A percentile compares a stretch with the other conserved stretches of the same genome.
Conservation (phyloP, 2,797 vertebrate genomes). For the Cheracebus regulus region DNA sequence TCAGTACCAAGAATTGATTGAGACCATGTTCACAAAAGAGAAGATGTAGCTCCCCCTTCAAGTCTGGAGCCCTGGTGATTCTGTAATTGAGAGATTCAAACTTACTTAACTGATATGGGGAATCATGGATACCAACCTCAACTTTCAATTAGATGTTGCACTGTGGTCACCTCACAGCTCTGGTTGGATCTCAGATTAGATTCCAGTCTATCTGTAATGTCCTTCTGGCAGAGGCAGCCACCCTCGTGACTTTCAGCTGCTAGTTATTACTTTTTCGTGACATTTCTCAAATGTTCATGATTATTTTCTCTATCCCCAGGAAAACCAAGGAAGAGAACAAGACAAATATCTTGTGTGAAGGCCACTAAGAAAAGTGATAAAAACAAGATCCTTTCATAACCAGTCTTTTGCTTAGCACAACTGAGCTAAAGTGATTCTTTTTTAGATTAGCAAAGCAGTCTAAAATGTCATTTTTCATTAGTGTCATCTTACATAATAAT, state of each 20-base stretch:
- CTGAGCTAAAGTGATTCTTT: conserved; percentile 10
- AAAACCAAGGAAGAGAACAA: conserved; percentile 35
- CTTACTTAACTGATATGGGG: neutral
- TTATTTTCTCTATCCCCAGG: conserved; percentile 31
- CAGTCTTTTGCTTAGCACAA: conserved; percentile 27
- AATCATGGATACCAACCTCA: neutral
- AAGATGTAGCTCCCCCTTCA: neutral
- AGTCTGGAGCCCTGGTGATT: neutral
- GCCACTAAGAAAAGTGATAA: conserved; percentile 7
- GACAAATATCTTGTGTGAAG: neutral
- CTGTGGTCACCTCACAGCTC: neutral
- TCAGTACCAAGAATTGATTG: neutral
- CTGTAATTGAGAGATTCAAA: neutral
- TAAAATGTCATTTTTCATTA: conserved; percentile 42
- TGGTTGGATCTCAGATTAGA: neutral
- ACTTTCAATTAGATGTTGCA: neutral
- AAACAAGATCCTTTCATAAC: conserved; percentile 43
- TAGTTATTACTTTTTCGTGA: conserved; percentile 50
- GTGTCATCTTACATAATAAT: conserved; percentile 25
- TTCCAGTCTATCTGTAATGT: conserved; percentile 18
- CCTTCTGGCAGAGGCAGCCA: conserved; percentile 47
- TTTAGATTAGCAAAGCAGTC: conserved; percentile 7
- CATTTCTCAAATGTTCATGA: conserved; percentile 50
- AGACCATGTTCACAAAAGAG: neutral
- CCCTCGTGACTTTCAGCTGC: conserved; percentile 45